Evolutionary conservation across 2,797 vertebrate genomes (phyloP), one percentile per base, ranked within the genome.

Genomic region (Glossophaga mutica): DNA sequence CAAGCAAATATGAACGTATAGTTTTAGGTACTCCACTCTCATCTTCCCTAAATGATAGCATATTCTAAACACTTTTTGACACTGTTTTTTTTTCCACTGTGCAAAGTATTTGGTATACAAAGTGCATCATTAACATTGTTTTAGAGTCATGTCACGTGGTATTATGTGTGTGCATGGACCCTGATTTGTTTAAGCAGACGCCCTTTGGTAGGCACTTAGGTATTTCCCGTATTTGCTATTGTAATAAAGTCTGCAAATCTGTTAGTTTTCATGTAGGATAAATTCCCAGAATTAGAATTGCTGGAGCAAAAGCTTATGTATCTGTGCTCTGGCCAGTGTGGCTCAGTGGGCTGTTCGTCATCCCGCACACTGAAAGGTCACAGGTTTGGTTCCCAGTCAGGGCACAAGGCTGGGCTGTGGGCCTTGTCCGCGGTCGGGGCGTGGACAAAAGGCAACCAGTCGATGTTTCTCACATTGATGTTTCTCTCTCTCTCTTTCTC

Each of bases 201-300:
- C 93, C 24, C 95, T 96, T 89, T 89, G 91, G 84, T 94, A 91
- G 94, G 46, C 42, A 91, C 79, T 79, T 94, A 62, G 46, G 48
- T 83, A 65, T 81, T 97, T 92, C 79, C 68, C 70, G 26, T 95
- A 73, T 94, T 90, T 94, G 42, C 87, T 77, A 42, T 95, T 96
- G 71, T 77, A 81, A 94, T 48, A 68, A 68, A 74, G 87, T 95
- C 73, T 95, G 77, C 32, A 77, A 90, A 76, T 68, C 79, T 81
- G 50, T 94, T 96, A 55, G 62, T 74, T 83, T 95, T 88, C 74
- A 74, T 90, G 32, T 12, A 77, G 79, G 91, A 81, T 77, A 65
- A 77, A 91, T 91, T 84, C 79, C 87, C 55, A 90, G 70, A 81
- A 15, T 44, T 50, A 67, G 71, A 65, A n/a, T 15, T 83, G 57